A percentile compares a stretch with the other conserved stretches of the same genome.
Evolutionary conservation across 2,888 invertebrate genomes (phyloP).

Genomic region (Gryllus longicercus): DNA sequence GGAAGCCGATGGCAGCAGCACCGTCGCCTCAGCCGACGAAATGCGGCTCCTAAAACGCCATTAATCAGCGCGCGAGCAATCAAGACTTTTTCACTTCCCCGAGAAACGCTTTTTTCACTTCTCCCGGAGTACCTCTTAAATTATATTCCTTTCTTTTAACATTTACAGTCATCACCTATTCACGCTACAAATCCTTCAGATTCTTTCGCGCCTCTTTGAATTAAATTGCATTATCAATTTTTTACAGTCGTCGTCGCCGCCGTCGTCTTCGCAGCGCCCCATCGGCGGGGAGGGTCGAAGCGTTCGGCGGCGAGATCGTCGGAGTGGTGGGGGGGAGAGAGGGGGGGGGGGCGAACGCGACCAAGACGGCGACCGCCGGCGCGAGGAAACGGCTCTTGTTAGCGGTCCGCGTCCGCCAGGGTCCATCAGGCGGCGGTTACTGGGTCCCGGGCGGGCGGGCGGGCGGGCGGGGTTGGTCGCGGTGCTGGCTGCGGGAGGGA

Average conservation of each 20-base stretch:
- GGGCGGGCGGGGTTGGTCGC: no score
- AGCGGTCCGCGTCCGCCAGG: not conserved
- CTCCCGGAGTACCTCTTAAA: not conserved
- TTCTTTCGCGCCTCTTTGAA: not conserved
- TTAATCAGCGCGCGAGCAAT: not conserved
- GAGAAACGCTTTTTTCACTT: not conserved
- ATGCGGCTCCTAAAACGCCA: not conserved
- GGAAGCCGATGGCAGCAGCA: not conserved
- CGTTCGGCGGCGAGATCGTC: no score
- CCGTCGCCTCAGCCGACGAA: not conserved
- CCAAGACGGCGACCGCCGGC: no score
- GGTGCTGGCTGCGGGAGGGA: not conserved
- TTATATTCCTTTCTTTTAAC: constrained; percentile 17
- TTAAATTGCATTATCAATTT: not conserved
- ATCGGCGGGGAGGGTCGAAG: no score
- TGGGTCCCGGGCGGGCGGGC: not conserved
- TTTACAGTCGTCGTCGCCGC: not conserved
- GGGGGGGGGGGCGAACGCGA: no score
- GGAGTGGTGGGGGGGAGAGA: no score
- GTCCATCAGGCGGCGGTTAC: not conserved
- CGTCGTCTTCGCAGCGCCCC: no score
- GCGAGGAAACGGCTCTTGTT: not conserved
- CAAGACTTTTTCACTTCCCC: constrained; percentile 4
- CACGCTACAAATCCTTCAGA: not conserved
- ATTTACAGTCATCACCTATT: constrained; percentile 3